These are phyloP conservation scores for Dasypogon diadema DNA, from an alignment of 2,888 invertebrate genomes.

Conservation along the genomic window DNA sequence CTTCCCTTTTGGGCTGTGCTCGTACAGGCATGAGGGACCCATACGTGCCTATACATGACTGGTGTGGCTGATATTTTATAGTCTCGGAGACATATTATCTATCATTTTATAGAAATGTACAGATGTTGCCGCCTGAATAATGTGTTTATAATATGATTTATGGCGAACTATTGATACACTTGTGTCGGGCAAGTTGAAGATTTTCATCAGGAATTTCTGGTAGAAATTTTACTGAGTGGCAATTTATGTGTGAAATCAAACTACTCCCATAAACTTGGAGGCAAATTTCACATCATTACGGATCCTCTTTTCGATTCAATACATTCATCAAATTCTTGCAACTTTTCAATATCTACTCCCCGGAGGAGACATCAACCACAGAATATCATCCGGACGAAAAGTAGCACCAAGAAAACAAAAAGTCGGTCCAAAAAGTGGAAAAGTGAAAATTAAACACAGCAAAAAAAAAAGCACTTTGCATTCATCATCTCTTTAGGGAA, in stretches of 20 bases:
- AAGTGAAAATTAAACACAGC: slow-evolving; percentile 22
- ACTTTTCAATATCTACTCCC: background rate
- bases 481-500: background rate
- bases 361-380: background rate
- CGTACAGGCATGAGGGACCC: background rate
- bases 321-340: slow-evolving; percentile 2
- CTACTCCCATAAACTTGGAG: too few species aligned
- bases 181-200: too few species aligned
- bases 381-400: background rate
- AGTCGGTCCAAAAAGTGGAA: background rate
- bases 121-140: slow-evolving; percentile 44
- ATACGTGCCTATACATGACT: too few species aligned
- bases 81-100: slow-evolving; percentile 48
- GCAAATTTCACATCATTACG: background rate
- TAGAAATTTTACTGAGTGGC: background rate
- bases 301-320: slow-evolving; percentile 22
- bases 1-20: slow-evolving; percentile 17
- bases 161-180: slow-evolving; percentile 39
- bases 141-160: slow-evolving; percentile 48
- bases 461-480: slow-evolving; percentile 20
- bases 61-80: slow-evolving; percentile 23
- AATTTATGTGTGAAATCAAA: too few species aligned
- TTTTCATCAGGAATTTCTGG: background rate
- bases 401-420: slow-evolving; percentile 27
- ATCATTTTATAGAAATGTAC: slow-evolving; percentile 44